These are phyloP conservation scores for Anthophora plumipes DNA, from an alignment of 2,888 invertebrate species.

Conservation along the genomic window DNA sequence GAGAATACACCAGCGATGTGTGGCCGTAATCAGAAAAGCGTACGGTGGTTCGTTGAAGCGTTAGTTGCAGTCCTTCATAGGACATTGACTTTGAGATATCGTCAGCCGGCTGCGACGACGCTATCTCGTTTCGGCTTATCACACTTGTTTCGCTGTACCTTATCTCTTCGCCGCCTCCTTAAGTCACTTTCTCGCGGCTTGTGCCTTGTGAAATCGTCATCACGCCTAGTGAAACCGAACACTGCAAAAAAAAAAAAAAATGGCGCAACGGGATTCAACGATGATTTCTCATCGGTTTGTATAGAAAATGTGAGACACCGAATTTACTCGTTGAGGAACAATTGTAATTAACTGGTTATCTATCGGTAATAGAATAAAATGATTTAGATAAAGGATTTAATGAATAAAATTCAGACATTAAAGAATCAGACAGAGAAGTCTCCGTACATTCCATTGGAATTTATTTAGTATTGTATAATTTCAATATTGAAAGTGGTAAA, in stretches of 20 bases:
- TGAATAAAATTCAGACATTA: too few species aligned
- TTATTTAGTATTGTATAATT: too few species aligned
- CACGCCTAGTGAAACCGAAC: not conserved
- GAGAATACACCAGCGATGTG: conserved; percentile 10
- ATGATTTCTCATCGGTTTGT: too few species aligned
- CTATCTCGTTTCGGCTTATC: conserved; percentile 83
- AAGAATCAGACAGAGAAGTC: too few species aligned
- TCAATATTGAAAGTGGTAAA: too few species aligned
- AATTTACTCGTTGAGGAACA: too few species aligned
- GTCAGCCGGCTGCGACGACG: conserved; percentile 77
- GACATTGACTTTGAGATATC: conserved; percentile 85
- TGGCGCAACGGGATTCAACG: not conserved
- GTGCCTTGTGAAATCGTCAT: conserved; percentile 60
- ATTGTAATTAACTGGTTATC: too few species aligned
- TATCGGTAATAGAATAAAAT: too few species aligned
- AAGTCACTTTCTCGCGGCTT: conserved; percentile 65
- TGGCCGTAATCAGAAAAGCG: conserved; percentile 67
- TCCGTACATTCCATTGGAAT: too few species aligned
- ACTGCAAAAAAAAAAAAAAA: conserved; percentile 21
- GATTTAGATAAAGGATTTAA: too few species aligned
- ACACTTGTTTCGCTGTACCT: conserved; percentile 79
- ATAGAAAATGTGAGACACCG: too few species aligned
- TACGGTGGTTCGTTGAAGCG: conserved; percentile 58
- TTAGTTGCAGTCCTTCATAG: conserved; percentile 82
- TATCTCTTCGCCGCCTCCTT: conserved; percentile 75